A percentile compares a stretch with the other conserved stretches of the same genome.
Evolutionary conservation across 2,113 vertebrate species (phyloP).

Genomic region (Pygoscelis adeliae): DNA sequence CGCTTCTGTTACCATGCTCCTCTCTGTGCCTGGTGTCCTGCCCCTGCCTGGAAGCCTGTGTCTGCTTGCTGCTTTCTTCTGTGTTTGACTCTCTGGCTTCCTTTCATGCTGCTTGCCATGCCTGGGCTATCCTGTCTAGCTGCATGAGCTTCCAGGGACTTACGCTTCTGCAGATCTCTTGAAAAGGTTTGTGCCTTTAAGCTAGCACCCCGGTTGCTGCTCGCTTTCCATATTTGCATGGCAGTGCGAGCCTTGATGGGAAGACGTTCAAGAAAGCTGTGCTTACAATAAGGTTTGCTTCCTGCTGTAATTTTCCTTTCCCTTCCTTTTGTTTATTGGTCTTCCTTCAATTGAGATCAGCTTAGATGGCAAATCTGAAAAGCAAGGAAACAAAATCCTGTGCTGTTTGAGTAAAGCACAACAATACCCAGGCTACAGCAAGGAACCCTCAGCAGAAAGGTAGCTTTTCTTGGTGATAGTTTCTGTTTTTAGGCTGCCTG

Average conservation of each 20-base stretch:
- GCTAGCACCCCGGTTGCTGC: neutral
- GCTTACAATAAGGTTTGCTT: neutral
- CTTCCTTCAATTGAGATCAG: conserved; percentile 21
- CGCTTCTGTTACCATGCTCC: neutral
- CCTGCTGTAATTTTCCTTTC: neutral
- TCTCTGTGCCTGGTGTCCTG: neutral
- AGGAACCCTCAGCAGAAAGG: neutral
- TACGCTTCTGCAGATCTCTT: neutral
- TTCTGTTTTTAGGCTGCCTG: conserved; percentile 68
- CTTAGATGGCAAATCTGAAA: neutral
- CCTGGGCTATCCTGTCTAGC: neutral
- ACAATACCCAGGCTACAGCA: neutral
- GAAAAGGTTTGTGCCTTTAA: neutral
- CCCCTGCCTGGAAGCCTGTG: neutral
- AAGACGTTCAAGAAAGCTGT: neutral
- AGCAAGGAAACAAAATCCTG: neutral
- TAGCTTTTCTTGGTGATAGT: conserved; percentile 39
- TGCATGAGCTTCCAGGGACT: neutral
- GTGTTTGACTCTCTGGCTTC: neutral
- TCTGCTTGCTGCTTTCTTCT: neutral
- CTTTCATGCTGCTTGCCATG: neutral
- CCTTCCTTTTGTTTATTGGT: conserved; percentile 15
- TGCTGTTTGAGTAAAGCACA: neutral
- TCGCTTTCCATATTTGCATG: neutral
- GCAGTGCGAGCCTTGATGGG: neutral